phyloP scores from a whole-genome alignment of 1,140 invertebrate species.

The Eurosta solidaginis region DNA sequence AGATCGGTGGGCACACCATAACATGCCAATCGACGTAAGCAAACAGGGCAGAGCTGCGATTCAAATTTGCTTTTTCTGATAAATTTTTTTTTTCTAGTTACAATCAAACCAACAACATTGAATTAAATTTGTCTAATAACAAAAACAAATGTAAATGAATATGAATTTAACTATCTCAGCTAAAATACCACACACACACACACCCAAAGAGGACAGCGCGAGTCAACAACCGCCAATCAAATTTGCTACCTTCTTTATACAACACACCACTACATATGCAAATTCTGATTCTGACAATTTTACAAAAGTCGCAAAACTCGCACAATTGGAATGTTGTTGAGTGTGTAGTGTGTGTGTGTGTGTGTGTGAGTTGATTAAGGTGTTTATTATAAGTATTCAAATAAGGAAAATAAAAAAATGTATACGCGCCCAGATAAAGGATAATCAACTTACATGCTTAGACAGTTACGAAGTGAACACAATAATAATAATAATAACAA shows the following conservation, averaged over 20 bases:
- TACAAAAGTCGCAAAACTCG: not conserved
- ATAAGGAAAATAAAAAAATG: not conserved
- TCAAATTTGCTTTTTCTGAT: not conserved
- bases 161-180: not conserved
- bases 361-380: not conserved
- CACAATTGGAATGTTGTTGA: not conserved
- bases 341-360: not conserved
- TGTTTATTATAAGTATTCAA: too few species aligned
- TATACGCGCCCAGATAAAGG: not conserved
- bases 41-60: conserved; percentile 19
- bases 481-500: conserved; percentile 1
- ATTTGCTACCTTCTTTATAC: not conserved
- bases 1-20: conserved; percentile 10
- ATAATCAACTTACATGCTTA: conserved; percentile 10
- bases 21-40: conserved; percentile 9
- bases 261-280: not conserved
- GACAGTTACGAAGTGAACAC: not conserved
- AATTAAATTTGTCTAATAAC: conserved; percentile 12
- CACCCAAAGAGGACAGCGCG: not conserved
- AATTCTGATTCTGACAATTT: not conserved
- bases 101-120: conserved; percentile 6
- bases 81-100: not conserved
- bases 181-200: not conserved
- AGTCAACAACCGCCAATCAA: conserved; percentile 20
- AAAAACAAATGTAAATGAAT: conserved; percentile 13